A percentile compares a stretch with the other conserved stretches of the same genome.
Conservation (phyloP, 2,797 vertebrate genomes). For the Chelmon rostratus region DNA sequence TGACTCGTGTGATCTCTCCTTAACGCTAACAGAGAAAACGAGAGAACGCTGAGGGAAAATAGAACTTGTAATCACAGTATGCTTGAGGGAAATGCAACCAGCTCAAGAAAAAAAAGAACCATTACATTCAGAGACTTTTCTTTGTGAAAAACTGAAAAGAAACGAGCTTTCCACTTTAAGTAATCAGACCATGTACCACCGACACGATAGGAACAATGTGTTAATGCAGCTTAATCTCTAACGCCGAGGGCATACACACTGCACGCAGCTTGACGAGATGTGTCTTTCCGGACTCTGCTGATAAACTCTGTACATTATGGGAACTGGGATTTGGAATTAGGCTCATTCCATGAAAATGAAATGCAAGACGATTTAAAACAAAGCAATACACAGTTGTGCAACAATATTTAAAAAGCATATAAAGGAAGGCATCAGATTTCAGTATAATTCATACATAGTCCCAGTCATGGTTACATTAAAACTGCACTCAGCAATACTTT, state of each 20-base stretch:
- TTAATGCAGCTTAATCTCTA: slow-evolving; percentile 75
- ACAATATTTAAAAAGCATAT: background rate
- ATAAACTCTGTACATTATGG: slow-evolving; percentile 44
- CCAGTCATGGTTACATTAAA: background rate
- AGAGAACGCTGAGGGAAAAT: slow-evolving; percentile 62
- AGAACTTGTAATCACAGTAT: slow-evolving; percentile 76
- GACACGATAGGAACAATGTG: slow-evolving; percentile 65
- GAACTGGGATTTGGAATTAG: slow-evolving; percentile 64
- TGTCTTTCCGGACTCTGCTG: slow-evolving; percentile 47
- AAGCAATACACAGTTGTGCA: slow-evolving; percentile 37
- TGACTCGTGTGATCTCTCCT: slow-evolving; percentile 69
- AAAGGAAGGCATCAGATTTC: slow-evolving; percentile 3
- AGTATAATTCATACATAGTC: background rate
- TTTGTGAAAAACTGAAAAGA: slow-evolving; percentile 64
- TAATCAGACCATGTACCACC: slow-evolving; percentile 66
- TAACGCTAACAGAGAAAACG: slow-evolving; percentile 71
- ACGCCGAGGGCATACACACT: slow-evolving; percentile 60
- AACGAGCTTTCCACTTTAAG: slow-evolving; percentile 68
- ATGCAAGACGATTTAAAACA: slow-evolving; percentile 48
- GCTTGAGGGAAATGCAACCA: slow-evolving; percentile 77
- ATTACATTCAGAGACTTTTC: slow-evolving; percentile 60
- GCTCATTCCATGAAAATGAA: slow-evolving; percentile 57
- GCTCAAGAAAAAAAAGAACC: slow-evolving; percentile 50
- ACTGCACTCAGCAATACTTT: too few relatives aligned
- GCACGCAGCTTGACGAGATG: slow-evolving; percentile 43